These are phyloP conservation scores for Isoperla grammatica DNA, from an alignment of 2,888 invertebrate species.

Conservation along the genomic window DNA sequence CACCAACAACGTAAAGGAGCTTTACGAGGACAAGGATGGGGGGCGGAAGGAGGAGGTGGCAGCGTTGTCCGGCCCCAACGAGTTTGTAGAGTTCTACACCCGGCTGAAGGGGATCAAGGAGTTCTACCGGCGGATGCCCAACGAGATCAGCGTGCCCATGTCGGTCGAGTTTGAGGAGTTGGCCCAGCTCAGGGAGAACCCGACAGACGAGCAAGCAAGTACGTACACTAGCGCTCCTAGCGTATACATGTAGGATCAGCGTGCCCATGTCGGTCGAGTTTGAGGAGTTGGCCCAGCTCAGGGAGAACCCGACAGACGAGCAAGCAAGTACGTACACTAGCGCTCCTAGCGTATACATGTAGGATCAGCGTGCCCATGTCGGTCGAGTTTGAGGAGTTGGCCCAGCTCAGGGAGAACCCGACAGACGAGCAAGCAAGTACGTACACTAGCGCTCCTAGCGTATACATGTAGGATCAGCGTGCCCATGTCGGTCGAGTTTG, in stretches of 20 bases:
- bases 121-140: conserved; percentile 92
- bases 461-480: too few relatives aligned
- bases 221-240: too few relatives aligned
- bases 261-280: conserved; percentile 98
- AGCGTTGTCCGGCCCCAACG: conserved; percentile 94
- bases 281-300: conserved; percentile 83
- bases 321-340: conserved; percentile 66
- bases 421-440: conserved; percentile 76
- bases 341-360: too few relatives aligned
- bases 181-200: conserved; percentile 82
- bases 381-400: conserved; percentile 92
- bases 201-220: conserved; percentile 79
- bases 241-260: too few relatives aligned
- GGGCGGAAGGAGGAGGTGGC: conserved; percentile 91
- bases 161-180: conserved; percentile 97
- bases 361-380: conserved; percentile 95
- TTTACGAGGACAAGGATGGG: conserved; percentile 97
- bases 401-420: conserved; percentile 83
- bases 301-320: conserved; percentile 87
- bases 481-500: conserved; percentile 97
- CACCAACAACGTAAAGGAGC: conserved; percentile 73
- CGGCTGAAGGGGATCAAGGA: conserved; percentile 93
- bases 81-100: conserved; percentile 95
- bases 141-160: conserved; percentile 94
- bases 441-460: too few relatives aligned